Evolutionary conservation across 2,888 invertebrate species (phyloP).

Genomic region (Bellardia bayeri): DNA sequence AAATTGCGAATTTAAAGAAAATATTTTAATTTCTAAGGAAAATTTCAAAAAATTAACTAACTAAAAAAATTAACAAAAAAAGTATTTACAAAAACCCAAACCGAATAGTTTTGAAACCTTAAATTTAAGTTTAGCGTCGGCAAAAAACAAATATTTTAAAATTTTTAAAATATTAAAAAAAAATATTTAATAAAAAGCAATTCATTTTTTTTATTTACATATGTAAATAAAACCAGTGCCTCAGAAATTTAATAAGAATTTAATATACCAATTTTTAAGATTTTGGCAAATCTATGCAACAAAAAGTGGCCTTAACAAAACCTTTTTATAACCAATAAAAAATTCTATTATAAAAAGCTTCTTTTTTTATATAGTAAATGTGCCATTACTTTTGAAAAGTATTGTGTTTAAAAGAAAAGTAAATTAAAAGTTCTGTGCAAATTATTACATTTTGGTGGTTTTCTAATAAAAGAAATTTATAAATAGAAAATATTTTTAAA

Average conservation of each 20-base stretch:
- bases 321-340: not conserved
- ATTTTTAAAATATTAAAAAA: conserved; percentile 9
- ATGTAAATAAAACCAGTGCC: not conserved
- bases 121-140: too few species aligned
- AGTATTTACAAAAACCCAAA: not conserved
- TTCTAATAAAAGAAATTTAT: conserved; percentile 11
- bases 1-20: not conserved
- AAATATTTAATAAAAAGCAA: not conserved
- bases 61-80: not conserved
- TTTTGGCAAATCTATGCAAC: not conserved
- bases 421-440: conserved; percentile 24
- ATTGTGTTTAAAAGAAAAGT: not conserved
- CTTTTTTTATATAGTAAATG: conserved; percentile 29
- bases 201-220: not conserved
- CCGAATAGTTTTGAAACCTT: too few species aligned
- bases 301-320: not conserved
- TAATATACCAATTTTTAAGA: too few species aligned
- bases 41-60: not conserved
- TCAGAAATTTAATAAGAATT: too few species aligned
- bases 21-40: not conserved
- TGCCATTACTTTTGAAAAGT: conserved; percentile 56
- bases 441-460: conserved; percentile 26
- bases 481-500: conserved; percentile 31
- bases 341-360: not conserved
- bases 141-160: not conserved